Evolutionary conservation across 2,888 invertebrate genomes (phyloP), one percentile per base, ranked within the genome.

Genomic region (Apamea anceps): DNA sequence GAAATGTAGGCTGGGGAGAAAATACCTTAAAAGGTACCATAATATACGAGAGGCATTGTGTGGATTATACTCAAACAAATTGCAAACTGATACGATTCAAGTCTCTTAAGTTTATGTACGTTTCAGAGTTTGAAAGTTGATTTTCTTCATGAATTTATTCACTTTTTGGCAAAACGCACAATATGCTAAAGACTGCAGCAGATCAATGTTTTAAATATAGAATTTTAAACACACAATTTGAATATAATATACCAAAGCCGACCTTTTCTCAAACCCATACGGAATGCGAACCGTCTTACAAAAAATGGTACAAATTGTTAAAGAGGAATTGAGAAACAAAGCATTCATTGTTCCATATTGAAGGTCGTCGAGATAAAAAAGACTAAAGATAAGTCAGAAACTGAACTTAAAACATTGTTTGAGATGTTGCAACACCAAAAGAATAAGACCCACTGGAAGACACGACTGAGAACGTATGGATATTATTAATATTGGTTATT

Each of bases 321-420:
- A 82, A 82, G 65, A 80, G 21, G 70, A 85, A 77, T 88, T 87
- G 79, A 77, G 87, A 80, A 87, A 89, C 91, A 85, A 90, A 81
- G 79, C 75, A 77, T 87, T 89, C 91, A 90, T 92, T 90, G 88
- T 91, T 89, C 76, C 85, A 77, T 85, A 79, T 81, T 90, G 91
- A 92, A 93, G 92, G 91, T 91, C 91, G 86, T 88, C 79, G 82
- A 90, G 90, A 93, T 92, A 88, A 89, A 88, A 83, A 82, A 73
- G 75, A 85, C 74, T 80, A 82, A 81, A 89, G 81, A 86, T 88
- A 88, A 87, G 67, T 83, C 54, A 83, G 79, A 80, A 83, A 79
- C 82, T 73, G 65, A 82, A 81, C 77, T 76, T 82, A 71, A 75
- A 67, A 79, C 76, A 84, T 70, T 84, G 85, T 85, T 71, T 75